Evolutionary conservation across 2,888 invertebrate species (phyloP).

Genomic region (Ptilodon capucinus): DNA sequence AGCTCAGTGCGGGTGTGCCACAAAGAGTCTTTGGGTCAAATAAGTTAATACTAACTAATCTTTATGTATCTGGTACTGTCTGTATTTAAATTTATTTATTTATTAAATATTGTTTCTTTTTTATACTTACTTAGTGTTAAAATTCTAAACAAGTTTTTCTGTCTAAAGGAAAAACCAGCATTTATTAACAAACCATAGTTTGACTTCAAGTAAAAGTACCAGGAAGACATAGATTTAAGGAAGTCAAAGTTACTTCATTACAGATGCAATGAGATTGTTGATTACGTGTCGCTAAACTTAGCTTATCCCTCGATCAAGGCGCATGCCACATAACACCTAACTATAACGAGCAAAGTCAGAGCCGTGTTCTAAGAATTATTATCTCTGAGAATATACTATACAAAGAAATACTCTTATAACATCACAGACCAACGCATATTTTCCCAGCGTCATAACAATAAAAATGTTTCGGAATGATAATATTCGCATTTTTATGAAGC

Average conservation of each 20-base stretch:
- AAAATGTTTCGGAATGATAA: background rate
- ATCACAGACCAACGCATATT: background rate
- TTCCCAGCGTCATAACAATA: background rate
- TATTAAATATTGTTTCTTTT: no score
- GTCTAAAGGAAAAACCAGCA: no score
- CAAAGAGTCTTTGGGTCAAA: conserved; percentile 19
- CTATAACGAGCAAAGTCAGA: background rate
- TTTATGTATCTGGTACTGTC: background rate
- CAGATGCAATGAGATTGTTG: background rate
- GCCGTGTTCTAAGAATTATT: background rate
- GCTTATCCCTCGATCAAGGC: background rate
- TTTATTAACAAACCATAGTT: no score
- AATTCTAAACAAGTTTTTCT: no score
- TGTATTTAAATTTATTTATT: no score
- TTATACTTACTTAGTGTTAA: no score
- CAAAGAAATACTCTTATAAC: background rate
- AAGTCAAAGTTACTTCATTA: no score
- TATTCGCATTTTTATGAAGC: background rate
- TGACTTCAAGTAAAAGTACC: background rate
- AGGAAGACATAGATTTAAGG: background rate
- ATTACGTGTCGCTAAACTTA: background rate
- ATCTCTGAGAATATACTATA: background rate
- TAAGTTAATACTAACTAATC: background rate
- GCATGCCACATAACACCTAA: background rate
- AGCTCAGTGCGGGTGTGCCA: conserved; percentile 23